Conservation (phyloP, 1,140 invertebrate genomes). For the Paramacrobiotus metropolitanus region DNA sequence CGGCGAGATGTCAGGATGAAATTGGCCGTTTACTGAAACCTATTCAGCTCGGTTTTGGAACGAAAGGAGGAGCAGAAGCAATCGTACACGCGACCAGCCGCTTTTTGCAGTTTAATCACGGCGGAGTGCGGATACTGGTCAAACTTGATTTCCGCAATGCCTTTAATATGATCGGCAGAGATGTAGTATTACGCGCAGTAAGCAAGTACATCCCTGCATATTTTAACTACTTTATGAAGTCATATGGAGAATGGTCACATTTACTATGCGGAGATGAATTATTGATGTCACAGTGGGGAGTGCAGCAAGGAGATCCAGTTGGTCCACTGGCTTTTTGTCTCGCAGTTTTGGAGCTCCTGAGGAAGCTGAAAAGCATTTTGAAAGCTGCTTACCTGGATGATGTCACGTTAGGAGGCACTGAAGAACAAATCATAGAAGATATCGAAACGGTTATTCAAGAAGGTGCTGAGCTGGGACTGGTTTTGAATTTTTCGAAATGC, state of each 20-base stretch:
- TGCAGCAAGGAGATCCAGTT: not conserved
- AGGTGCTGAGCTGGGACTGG: not conserved
- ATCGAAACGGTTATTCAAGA: not conserved
- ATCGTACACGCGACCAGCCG: not conserved
- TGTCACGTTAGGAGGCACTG: not conserved
- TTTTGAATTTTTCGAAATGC: not conserved
- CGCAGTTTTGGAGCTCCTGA: not conserved
- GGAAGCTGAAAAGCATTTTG: not conserved
- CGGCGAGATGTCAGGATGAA: not conserved
- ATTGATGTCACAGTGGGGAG: not conserved
- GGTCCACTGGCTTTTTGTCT: not conserved
- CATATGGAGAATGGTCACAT: not conserved
- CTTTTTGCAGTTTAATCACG: not conserved
- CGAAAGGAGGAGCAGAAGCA: not conserved
- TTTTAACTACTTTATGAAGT: not conserved
- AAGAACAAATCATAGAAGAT: not conserved
- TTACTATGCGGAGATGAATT: not conserved
- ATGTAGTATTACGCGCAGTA: not conserved
- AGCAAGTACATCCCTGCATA: not conserved
- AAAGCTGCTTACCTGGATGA: not conserved
- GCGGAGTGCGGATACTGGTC: not conserved
- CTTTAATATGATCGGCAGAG: not conserved
- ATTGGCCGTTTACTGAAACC: not conserved
- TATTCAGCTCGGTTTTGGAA: not conserved
- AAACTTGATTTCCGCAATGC: not conserved